Evolutionary conservation across 2,113 vertebrate genomes (phyloP), one percentile per base, ranked within the genome.

Genomic region (Zosterops japonicus): DNA sequence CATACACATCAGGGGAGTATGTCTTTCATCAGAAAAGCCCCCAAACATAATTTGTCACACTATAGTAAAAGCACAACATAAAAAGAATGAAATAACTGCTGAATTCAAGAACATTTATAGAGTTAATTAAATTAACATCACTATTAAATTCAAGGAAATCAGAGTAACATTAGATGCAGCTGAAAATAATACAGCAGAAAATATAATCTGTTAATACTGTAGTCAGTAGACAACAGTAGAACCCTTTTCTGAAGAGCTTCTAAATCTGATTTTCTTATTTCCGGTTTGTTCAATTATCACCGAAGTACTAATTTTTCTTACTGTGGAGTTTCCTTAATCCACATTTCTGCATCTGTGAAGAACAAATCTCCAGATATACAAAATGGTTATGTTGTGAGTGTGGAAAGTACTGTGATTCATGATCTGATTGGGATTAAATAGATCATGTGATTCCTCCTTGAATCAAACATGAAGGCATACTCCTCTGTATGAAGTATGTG

Each of bases 11-110:
- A 46, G 19, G 24, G 52, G 93, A 95, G 47, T 96, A 98, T 23
- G 89, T 74, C 94, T 95, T 68, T 92, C 86, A 46, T 46, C 82
- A 72, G 96, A 97, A 84, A 88, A 97, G 28, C 96, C 97, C 50
- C 97, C 97, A 87, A 97, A 98, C 95, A 97, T 92, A 98, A 97
- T 97, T 91, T 98, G 91, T 83, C 92, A 96, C 23, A 97, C 93
- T 67, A 93, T 33, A 89, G 96, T 97, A 91, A 97, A 98, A 44
- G 67, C 87, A 60, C 96, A 57, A 95, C 79, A 98, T 98, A 50
- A 75, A 96, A 94, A 84, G n/a, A 89, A 92, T 49, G 21, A 79
- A 92, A 68, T 63, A 64, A n/a, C 28, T 87, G n/a, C 42, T 52
- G 41, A 87, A 68, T 72, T 27, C 23, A 83, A 49, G 3, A 63